These are phyloP conservation scores for Picus viridis DNA, from an alignment of 2,797 vertebrate species.

Conservation along the genomic window DNA sequence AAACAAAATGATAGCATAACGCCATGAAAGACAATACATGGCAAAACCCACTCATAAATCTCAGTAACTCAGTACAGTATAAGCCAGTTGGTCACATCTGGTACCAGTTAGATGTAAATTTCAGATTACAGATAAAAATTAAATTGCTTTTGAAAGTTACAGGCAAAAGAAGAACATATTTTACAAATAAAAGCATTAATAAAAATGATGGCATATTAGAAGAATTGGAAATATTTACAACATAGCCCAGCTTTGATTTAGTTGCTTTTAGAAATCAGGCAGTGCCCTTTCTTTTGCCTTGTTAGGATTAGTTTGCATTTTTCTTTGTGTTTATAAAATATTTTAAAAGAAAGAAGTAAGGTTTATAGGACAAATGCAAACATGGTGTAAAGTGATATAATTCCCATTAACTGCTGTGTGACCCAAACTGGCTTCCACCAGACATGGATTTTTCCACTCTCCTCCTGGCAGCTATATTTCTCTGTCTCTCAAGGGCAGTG, in stretches of 20 bases:
- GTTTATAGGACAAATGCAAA: conserved; percentile 66
- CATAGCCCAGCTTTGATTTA: conserved; percentile 49
- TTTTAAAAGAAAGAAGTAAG: conserved; percentile 52
- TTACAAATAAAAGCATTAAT: conserved; percentile 72
- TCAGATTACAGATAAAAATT: conserved; percentile 77
- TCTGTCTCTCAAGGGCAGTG: conserved; percentile 6
- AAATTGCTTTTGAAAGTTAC: conserved; percentile 74
- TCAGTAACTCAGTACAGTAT: conserved; percentile 64
- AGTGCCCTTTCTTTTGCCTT: conserved; percentile 62
- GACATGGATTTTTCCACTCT: conserved; percentile 59
- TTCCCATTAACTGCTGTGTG: conserved; percentile 45
- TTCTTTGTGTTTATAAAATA: conserved; percentile 64
- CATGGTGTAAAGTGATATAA: conserved; percentile 58
- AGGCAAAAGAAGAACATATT: conserved; percentile 69
- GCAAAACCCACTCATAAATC: conserved; percentile 71
- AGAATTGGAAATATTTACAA: conserved; percentile 74
- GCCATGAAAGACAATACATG: conserved; percentile 67
- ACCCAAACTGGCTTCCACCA: conserved; percentile 39
- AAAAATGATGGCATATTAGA: conserved; percentile 70
- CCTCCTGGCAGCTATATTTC: conserved; percentile 21
- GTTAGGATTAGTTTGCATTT: conserved; percentile 80
- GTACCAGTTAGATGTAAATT: conserved; percentile 78
- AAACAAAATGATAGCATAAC: conserved; percentile 68
- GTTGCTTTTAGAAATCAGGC: conserved; percentile 49
- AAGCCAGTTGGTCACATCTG: conserved; percentile 77